phyloP scores from a whole-genome alignment of 2,797 vertebrate species.

The Cynopterus sphinx region DNA sequence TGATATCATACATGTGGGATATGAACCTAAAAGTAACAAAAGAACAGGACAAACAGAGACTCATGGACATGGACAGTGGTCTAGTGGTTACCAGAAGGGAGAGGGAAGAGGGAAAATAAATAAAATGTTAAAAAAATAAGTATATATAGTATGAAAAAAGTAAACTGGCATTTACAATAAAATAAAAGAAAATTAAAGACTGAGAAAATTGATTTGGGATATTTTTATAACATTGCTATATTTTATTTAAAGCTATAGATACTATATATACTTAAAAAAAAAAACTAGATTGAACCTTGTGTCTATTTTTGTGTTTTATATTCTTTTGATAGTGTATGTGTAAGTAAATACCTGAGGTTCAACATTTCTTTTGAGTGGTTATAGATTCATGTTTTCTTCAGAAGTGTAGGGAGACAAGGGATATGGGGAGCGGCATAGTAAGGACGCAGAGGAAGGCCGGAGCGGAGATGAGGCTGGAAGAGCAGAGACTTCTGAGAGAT shows the following conservation, averaged over 20 bases:
- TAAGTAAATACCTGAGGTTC: not conserved
- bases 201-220: not conserved
- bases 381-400: not conserved
- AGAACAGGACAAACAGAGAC: too few species aligned
- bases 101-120: too few species aligned
- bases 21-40: too few species aligned
- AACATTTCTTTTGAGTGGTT: not conserved
- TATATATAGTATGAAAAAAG: too few species aligned
- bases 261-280: not conserved
- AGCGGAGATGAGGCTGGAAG: not conserved
- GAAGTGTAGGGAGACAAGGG: not conserved
- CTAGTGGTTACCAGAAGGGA: too few species aligned
- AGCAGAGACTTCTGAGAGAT: not conserved
- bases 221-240: not conserved
- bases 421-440: not conserved
- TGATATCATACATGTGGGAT: too few species aligned
- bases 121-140: too few species aligned
- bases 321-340: not conserved
- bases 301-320: not conserved
- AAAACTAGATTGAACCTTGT: not conserved
- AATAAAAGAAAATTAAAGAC: not conserved
- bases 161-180: too few species aligned
- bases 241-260: not conserved
- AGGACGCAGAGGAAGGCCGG: not conserved
- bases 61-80: too few species aligned